Percentiles rank a stretch among this genome's conserved stretches.
Evolutionary conservation across 1,140 invertebrate species (phyloP).

Genomic region (Goniozus legneri): DNA sequence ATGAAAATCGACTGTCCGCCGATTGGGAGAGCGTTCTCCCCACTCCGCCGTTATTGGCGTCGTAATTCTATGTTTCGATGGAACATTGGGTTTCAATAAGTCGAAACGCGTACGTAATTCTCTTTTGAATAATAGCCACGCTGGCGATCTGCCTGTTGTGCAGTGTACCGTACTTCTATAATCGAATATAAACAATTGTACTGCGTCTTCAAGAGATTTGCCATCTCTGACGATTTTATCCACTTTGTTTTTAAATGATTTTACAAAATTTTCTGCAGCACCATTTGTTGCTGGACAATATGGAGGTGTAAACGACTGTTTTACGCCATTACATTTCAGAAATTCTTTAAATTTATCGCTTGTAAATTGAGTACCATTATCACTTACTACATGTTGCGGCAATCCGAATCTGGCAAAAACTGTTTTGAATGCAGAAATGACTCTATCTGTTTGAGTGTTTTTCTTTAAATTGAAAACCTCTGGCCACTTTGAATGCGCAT

Average conservation of each 20-base stretch:
- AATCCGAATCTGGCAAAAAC: slow-evolving; percentile 10
- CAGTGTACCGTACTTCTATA: too few species aligned
- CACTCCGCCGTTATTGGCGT: too few species aligned
- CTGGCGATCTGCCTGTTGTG: neutral
- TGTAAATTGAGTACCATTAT: slow-evolving; percentile 27
- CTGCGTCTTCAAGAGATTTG: neutral
- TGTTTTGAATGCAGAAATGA: neutral
- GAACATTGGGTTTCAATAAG: slow-evolving; percentile 3
- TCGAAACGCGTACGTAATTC: slow-evolving; percentile 2
- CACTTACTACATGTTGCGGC: slow-evolving; percentile 19
- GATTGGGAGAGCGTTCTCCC: too few species aligned
- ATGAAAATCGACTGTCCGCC: too few species aligned
- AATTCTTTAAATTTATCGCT: slow-evolving; percentile 19
- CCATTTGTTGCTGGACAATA: slow-evolving; percentile 20
- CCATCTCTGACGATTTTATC: neutral
- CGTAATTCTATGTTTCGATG: too few species aligned
- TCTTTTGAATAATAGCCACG: neutral
- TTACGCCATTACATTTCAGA: slow-evolving; percentile 14
- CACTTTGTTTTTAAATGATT: slow-evolving; percentile 8
- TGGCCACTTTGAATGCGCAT: slow-evolving; percentile 20
- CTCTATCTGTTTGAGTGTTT: neutral
- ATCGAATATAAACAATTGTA: neutral
- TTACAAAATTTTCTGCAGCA: too few species aligned
- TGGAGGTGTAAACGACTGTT: slow-evolving; percentile 18
- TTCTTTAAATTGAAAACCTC: slow-evolving; percentile 10